Percentiles rank a stretch among this genome's conserved stretches.
Evolutionary conservation across 2,888 invertebrate species (phyloP).

Genomic region (Hirtodrosophila cameraria): DNA sequence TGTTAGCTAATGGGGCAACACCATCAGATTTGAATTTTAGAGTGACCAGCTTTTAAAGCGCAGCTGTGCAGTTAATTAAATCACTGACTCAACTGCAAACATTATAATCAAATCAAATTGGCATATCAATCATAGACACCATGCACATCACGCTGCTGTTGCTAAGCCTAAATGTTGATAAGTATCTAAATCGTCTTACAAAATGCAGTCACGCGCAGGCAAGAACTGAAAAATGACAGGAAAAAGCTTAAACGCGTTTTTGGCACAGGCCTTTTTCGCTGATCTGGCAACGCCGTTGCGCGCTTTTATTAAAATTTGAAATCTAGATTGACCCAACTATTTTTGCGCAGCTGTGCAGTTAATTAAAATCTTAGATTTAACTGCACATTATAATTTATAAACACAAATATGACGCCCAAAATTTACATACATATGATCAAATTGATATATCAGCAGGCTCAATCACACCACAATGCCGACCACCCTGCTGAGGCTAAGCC

Average conservation of each 20-base stretch:
- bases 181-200: slow-evolving; percentile 68
- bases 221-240: slow-evolving; percentile 45
- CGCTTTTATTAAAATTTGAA: slow-evolving; percentile 10
- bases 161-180: slow-evolving; percentile 78
- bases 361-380: slow-evolving; percentile 59
- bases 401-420: slow-evolving; percentile 34
- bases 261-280: not conserved
- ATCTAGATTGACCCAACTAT: slow-evolving; percentile 16
- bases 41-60: slow-evolving; percentile 4
- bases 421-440: slow-evolving; percentile 68
- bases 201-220: slow-evolving; percentile 50
- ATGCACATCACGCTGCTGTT: slow-evolving; percentile 38
- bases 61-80: slow-evolving; percentile 68
- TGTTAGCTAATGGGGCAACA: slow-evolving; percentile 15
- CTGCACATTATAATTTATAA: slow-evolving; percentile 24
- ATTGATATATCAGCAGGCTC: slow-evolving; percentile 69
- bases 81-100: slow-evolving; percentile 26
- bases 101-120: slow-evolving; percentile 68
- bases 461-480: slow-evolving; percentile 51
- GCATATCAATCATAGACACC: slow-evolving; percentile 65
- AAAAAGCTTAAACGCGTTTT: no score
- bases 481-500: slow-evolving; percentile 61
- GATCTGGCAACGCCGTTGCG: slow-evolving; percentile 9
- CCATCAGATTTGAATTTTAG: slow-evolving; percentile 25
- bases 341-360: slow-evolving; percentile 56